Base-by-base conservation (phyloP, 2,797 vertebrate species). In the Lemur catta region DNA sequence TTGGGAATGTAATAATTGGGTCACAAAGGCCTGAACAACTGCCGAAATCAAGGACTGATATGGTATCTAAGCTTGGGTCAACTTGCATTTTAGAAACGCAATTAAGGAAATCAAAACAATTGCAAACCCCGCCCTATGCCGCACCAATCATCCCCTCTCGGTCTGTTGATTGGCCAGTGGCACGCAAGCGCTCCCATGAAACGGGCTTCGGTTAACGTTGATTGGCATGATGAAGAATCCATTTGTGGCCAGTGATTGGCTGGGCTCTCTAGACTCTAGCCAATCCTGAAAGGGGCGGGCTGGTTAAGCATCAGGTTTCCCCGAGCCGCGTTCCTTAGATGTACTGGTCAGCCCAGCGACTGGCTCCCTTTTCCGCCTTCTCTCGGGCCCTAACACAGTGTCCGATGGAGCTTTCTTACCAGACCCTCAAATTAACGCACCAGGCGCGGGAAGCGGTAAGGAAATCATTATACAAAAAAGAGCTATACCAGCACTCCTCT, bases 391-490 rank as follows among this genome's bases (percentile, higher is more conserved):
- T 67, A 35, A 59, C 30, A 38, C 52, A 2, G 91, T 59, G 50
- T 55, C 52, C n/a, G 38, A 99, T 99, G 99, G 99, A 99, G 52
- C 97, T 99, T 8, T 99, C 99, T 13, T 99, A 99, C 96, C 99
- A 99, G 75, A 98, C 98, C 0, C 98, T 99, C 67, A 99, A 98
- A 98, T 93, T 98, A 10, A 98, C 99, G 4, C 98, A 99, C 72
- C 99, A 99, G 97, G 99, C 98, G 17, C 99, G 99, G 91, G 99
- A 99, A 96, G 99, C 99, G 98, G 99, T 99, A 97, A 99, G 99
- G 97, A 7, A 63, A 30, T 5, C 3, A n/a, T 10, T 10, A 22
- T 18, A 13, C 35, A 18, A 50, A 69, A 50, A 46, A 18, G 17
- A 75, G 48, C n/a, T 6, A 43, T 76, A 14, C 13, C 35, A 20